A percentile compares a stretch with the other conserved stretches of the same genome.
Conservation (phyloP, 2,888 invertebrate species). For the Tubiluchus corallicola region DNA sequence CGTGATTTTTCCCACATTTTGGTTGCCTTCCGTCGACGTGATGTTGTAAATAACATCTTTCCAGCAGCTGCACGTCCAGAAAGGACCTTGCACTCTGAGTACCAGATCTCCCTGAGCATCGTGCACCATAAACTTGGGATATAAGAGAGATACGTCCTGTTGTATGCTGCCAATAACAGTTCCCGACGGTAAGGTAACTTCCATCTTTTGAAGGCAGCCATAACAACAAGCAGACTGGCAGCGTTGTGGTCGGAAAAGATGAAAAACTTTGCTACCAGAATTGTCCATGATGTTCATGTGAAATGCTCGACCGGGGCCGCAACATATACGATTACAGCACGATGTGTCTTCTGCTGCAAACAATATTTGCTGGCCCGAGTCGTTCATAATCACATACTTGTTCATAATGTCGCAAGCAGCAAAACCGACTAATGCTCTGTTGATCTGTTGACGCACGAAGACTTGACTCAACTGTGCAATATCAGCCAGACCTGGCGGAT, state of each 20-base stretch:
- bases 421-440: slow-evolving; percentile 20
- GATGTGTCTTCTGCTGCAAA: slow-evolving; percentile 64
- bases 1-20: too few species aligned
- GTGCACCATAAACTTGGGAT: slow-evolving; percentile 52
- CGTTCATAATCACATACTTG: slow-evolving; percentile 40
- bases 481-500: too few species aligned
- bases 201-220: slow-evolving; percentile 58
- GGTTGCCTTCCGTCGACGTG: too few species aligned
- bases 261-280: slow-evolving; percentile 62
- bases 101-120: slow-evolving; percentile 54
- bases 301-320: slow-evolving; percentile 60
- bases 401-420: slow-evolving; percentile 28
- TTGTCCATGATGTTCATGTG: slow-evolving; percentile 71
- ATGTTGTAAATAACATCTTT: too few species aligned
- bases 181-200: slow-evolving; percentile 44
- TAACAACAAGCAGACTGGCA: slow-evolving; percentile 68
- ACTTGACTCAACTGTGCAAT: too few species aligned
- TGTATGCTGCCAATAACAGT: slow-evolving; percentile 18
- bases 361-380: slow-evolving; percentile 56
- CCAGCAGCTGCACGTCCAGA: slow-evolving; percentile 56
- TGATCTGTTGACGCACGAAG: too few species aligned
- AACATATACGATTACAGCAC: slow-evolving; percentile 62
- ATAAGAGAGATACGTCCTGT: slow-evolving; percentile 20
- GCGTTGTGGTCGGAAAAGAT: slow-evolving; percentile 56
- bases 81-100: slow-evolving; percentile 57